A percentile compares a stretch with the other conserved stretches of the same genome.
phyloP scores from a whole-genome alignment of 1,140 invertebrate species.

The Phymorhynchus buccinoides region DNA sequence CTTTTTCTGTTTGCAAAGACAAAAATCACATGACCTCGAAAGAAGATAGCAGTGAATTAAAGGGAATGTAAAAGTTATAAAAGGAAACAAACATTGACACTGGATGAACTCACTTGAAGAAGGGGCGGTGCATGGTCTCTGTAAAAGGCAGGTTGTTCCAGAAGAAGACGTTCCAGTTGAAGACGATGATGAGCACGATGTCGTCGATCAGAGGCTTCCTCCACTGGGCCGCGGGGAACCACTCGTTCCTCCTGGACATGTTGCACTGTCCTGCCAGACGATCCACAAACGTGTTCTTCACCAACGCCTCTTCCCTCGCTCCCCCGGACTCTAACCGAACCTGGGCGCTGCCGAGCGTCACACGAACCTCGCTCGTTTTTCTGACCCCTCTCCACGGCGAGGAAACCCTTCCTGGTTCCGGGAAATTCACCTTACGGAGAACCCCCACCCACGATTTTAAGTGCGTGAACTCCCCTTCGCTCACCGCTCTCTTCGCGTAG shows the following conservation, averaged over 20 bases:
- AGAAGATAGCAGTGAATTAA: too few species aligned
- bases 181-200: conserved; percentile 23
- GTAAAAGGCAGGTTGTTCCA: conserved; percentile 21
- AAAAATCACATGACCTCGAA: too few species aligned
- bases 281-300: not conserved
- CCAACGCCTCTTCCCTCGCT: not conserved
- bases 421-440: not conserved
- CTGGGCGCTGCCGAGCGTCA: conserved; percentile 11
- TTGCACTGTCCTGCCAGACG: not conserved
- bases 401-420: not conserved
- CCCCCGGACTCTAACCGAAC: not conserved
- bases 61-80: not conserved
- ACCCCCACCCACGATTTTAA: not conserved
- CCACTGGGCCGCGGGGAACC: conserved; percentile 18
- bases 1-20: too few species aligned
- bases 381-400: conserved; percentile 10
- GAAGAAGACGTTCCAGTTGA: conserved; percentile 36
- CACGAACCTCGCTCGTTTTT: conserved; percentile 22
- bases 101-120: conserved; percentile 27
- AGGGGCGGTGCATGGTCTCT: conserved; percentile 28
- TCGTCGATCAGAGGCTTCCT: not conserved
- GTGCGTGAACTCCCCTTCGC: not conserved
- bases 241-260: not conserved
- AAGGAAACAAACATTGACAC: not conserved
- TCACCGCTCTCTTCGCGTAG: not conserved